Evolutionary conservation across 1,140 invertebrate genomes (phyloP), one percentile per base, ranked within the genome.

Genomic region (Campoletis sonorensis): DNA sequence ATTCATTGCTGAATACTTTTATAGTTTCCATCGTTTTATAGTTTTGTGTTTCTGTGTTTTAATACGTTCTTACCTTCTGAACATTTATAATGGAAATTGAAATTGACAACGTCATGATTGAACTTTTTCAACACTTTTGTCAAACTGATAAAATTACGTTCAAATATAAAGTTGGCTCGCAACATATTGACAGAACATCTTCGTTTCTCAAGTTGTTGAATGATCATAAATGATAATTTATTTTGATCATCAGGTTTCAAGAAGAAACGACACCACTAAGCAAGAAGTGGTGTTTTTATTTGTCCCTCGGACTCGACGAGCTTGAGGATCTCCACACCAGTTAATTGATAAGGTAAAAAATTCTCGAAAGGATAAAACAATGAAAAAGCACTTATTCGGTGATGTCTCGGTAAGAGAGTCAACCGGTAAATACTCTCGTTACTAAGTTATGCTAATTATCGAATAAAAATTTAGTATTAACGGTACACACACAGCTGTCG

Each of bases 191-290:
- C 30, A 7, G 7, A 33, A 7, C 7, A 33, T 33, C 30, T 33
- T 33, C 7, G 7, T 33, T 33, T 33, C 30, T 33, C 7, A 2
- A 33, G n/a, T n/a, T n/a, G n/a, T n/a, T 33, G 30, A 33, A 33
- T 2, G 7, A 45, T 13, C 3, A 11, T 45, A 45, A 45, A 45
- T 13, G 18, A 67, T 0, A 10, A 80, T n/a, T 23, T 15, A 58
- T 82, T 83, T 51, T 27, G n/a, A n/a, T 86, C 82, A n/a, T n/a
- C 49, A 91, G 91, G 89, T 90, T 91, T 91, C 84, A 91, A 91
- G 85, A 92, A 91, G 88, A 92, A 91, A 85, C 88, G 90, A 83
- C 89, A 88, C 85, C 89, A 90, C 79, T 92, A 91, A 45, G 40
- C 40, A 90, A 84, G 81, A 68, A 78, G 23, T 30, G 33, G 15